Conservation (phyloP, 2,113 vertebrate species). For the Megaceryle torquata region DNA sequence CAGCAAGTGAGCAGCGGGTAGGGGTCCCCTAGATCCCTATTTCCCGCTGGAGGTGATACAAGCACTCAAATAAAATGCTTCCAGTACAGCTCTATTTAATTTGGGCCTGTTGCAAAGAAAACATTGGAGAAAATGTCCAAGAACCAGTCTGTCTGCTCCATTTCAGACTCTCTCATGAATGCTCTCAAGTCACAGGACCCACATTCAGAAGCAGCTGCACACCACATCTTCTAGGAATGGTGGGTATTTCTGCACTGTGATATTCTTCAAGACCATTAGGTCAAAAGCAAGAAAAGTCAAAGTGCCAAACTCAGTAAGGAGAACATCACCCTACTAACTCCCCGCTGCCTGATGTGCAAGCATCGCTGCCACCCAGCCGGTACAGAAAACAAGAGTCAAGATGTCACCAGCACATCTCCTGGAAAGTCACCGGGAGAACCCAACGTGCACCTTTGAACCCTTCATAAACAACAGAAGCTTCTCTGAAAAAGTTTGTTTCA, state of each 20-base stretch:
- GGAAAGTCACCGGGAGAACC: neutral
- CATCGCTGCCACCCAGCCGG: neutral
- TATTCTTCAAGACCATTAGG: neutral
- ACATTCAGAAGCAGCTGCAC: neutral
- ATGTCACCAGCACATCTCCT: neutral
- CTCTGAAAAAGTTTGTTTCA: neutral
- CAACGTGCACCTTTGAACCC: neutral
- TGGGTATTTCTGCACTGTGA: neutral
- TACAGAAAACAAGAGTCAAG: neutral
- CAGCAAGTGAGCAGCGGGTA: neutral
- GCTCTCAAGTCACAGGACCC: neutral
- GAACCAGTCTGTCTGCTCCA: neutral
- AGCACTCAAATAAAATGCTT: neutral
- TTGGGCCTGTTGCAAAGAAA: neutral
- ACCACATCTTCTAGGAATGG: accelerated
- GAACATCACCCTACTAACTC: neutral
- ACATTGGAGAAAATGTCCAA: neutral
- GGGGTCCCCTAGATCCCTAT: neutral
- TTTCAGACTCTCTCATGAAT: neutral
- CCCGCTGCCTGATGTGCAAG: neutral
- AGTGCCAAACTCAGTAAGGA: neutral
- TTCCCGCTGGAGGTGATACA: neutral
- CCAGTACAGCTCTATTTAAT: neutral
- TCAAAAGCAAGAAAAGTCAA: neutral
- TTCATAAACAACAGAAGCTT: neutral